Evolutionary conservation across 2,888 invertebrate genomes (phyloP).

Genomic region (Rhamnusium bicolor): DNA sequence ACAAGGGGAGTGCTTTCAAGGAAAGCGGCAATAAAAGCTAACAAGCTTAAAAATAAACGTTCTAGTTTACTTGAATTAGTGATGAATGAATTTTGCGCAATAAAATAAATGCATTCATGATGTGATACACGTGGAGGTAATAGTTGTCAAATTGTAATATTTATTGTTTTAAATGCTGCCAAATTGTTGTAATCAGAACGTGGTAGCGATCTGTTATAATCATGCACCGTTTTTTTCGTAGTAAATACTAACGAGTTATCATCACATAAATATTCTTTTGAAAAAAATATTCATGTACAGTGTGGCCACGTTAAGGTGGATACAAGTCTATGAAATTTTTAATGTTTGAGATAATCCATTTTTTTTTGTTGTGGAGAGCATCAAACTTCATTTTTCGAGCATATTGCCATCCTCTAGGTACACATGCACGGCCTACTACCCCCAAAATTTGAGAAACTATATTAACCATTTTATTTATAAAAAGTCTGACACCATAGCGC

Average conservation of each 20-base stretch:
- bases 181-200: not conserved
- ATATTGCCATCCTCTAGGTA: no score
- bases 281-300: no score
- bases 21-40: conserved; percentile 1
- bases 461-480: no score
- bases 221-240: not conserved
- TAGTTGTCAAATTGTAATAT: not conserved
- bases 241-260: not conserved
- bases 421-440: no score
- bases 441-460: no score
- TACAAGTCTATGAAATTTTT: no score
- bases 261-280: no score
- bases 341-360: no score
- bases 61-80: not conserved
- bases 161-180: not conserved
- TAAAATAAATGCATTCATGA: not conserved
- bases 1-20: not conserved
- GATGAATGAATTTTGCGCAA: conserved; percentile 18
- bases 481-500: no score
- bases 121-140: conserved; percentile 1
- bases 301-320: no score
- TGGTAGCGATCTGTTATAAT: not conserved
- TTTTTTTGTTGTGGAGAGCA: no score
- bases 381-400: no score
- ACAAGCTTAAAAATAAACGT: conserved; percentile 4